These are phyloP conservation scores for Pionites leucogaster DNA, from an alignment of 2,113 vertebrate genomes.

Conservation along the genomic window DNA sequence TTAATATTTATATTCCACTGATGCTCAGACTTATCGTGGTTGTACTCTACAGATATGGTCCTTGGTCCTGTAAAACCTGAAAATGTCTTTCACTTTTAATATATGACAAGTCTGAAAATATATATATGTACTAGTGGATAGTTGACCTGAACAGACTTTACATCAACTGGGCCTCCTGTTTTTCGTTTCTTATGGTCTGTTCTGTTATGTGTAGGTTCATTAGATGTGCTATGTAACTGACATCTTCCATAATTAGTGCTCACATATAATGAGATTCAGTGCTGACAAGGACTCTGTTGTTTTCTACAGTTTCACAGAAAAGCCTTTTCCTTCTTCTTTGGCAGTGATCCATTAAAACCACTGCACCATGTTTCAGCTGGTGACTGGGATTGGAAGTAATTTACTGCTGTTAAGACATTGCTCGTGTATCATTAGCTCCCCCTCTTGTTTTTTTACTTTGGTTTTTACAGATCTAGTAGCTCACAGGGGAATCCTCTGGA, in stretches of 20 bases:
- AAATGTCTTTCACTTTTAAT: neutral
- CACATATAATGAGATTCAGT: neutral
- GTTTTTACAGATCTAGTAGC: neutral
- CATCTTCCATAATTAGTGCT: neutral
- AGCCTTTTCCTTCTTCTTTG: neutral
- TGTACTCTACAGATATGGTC: rapidly evolving
- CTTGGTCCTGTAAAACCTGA: neutral
- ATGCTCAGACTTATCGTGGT: neutral
- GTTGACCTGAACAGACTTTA: neutral
- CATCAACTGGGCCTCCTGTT: neutral
- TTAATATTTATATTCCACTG: neutral
- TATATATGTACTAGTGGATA: neutral
- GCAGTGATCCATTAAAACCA: neutral
- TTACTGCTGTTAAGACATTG: neutral
- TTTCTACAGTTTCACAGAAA: conserved; percentile 18
- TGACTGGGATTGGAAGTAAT: neutral
- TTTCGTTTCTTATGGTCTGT: neutral
- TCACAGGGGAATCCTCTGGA: neutral
- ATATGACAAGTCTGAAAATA: neutral
- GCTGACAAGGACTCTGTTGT: conserved; percentile 43
- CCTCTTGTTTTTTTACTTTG: conserved; percentile 15
- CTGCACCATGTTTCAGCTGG: neutral
- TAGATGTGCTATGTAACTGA: neutral
- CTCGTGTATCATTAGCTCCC: neutral
- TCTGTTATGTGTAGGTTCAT: neutral